Evolutionary conservation across 1,140 invertebrate species (phyloP).

Genomic region (Cryptotermes secundus): DNA sequence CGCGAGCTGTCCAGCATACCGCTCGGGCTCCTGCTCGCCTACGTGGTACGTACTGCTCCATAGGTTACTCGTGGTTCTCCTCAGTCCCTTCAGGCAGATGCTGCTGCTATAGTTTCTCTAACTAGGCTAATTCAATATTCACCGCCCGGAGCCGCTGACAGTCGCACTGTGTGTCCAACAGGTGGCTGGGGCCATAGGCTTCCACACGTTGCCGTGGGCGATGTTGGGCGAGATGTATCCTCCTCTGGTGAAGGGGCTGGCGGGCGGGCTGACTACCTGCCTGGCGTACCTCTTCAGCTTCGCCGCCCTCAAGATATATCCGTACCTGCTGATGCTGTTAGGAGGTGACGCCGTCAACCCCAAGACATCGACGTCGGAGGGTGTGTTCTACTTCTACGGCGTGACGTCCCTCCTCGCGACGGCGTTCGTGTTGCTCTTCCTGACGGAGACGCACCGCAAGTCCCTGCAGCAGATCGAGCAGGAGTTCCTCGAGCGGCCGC

Average conservation of each 20-base stretch:
- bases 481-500: background rate
- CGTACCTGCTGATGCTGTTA: conserved; percentile 54
- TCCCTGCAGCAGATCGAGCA: conserved; percentile 38
- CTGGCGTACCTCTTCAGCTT: conserved; percentile 72
- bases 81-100: too few species aligned
- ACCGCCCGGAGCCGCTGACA: too few species aligned
- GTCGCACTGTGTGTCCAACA: conserved; percentile 48
- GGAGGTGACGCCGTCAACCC: conserved; percentile 49
- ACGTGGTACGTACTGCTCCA: conserved; percentile 47
- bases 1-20: conserved; percentile 47
- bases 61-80: too few species aligned
- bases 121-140: too few species aligned
- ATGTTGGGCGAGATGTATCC: conserved; percentile 76
- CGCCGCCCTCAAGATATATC: conserved; percentile 71
- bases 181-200: conserved; percentile 54
- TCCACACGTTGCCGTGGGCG: conserved; percentile 68
- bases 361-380: conserved; percentile 46
- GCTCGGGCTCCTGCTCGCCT: conserved; percentile 54
- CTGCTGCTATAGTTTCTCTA: too few species aligned
- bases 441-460: conserved; percentile 82
- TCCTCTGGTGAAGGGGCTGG: conserved; percentile 61
- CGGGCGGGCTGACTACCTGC: conserved; percentile 64
- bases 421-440: conserved; percentile 62
- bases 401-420: conserved; percentile 63
- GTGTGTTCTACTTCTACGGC: conserved; percentile 71